phyloP scores from a whole-genome alignment of 2,797 vertebrate species.

The Falco columbarius region DNA sequence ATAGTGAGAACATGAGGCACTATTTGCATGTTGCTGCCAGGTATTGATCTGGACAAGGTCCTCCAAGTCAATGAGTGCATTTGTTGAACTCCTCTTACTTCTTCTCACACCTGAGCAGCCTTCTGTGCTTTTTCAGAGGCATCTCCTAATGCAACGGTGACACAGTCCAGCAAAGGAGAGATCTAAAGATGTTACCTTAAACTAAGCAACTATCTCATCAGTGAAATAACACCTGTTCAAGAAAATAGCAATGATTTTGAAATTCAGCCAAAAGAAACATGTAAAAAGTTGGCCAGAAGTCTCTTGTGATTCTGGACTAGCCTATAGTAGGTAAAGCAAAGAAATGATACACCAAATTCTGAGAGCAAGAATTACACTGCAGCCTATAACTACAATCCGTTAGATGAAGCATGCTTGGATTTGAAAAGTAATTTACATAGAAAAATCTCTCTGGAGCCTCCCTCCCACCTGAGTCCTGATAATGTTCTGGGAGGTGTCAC shows the following conservation, averaged over 20 bases:
- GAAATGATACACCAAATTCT: not conserved
- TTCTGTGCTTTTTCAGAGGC: not conserved
- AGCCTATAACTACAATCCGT: not conserved
- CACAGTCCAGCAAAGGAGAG: not conserved
- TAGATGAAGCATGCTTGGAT: not conserved
- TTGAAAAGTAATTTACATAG: not conserved
- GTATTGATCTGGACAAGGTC: not conserved
- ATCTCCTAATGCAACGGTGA: accelerated
- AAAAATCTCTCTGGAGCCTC: not conserved
- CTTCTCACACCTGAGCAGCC: not conserved
- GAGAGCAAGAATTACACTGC: not conserved
- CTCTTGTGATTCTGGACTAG: not conserved
- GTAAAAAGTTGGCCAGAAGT: not conserved
- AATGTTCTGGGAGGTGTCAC: not conserved
- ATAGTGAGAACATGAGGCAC: not conserved
- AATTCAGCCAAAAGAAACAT: not conserved
- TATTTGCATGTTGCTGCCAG: not conserved
- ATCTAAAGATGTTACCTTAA: not conserved
- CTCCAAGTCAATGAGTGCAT: not conserved
- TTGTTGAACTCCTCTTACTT: not conserved
- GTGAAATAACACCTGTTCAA: not conserved
- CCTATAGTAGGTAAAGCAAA: not conserved
- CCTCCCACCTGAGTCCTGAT: not conserved
- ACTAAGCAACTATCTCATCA: not conserved
- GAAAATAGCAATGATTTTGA: not conserved